Conservation (phyloP, 53 echinoderm and acorn worm genomes). For the Glandiceps talaboti region DNA sequence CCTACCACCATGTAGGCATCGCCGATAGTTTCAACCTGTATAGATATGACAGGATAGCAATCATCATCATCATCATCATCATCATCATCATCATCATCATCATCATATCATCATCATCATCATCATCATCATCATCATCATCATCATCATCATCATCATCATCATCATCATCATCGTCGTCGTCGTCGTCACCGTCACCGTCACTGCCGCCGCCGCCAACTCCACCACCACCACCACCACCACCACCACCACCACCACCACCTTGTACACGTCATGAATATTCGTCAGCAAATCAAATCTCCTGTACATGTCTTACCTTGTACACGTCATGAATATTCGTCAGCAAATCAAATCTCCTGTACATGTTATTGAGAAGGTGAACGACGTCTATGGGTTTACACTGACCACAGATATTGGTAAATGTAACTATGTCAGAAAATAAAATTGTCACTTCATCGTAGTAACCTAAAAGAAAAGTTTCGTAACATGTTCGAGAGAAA, state of each 20-base stretch:
- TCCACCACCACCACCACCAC: too few relatives aligned
- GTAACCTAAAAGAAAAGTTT: conserved; percentile 34
- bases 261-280: conserved; percentile 71
- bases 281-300: conserved; percentile 69
- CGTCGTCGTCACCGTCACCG: too few relatives aligned
- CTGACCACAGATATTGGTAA: conserved; percentile 76
- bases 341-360: conserved; percentile 63
- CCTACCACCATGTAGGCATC: conserved; percentile 93
- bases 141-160: too few relatives aligned
- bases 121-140: too few relatives aligned
- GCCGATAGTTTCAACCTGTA: too few relatives aligned
- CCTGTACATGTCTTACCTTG: conserved; percentile 93
- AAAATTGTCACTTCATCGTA: conserved; percentile 65
- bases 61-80: too few relatives aligned
- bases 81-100: too few relatives aligned
- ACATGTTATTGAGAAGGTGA: conserved; percentile 77
- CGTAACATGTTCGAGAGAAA: background rate
- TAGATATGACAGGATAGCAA: too few relatives aligned
- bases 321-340: conserved; percentile 59
- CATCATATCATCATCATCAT: too few relatives aligned
- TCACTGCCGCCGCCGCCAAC: too few relatives aligned
- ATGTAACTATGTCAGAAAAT: conserved; percentile 77
- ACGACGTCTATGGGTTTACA: conserved; percentile 73
- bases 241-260: too few relatives aligned
- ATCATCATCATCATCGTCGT: too few relatives aligned